These are phyloP conservation scores for Phaedon cochleariae DNA, from an alignment of 2,888 invertebrate species.

Conservation along the genomic window DNA sequence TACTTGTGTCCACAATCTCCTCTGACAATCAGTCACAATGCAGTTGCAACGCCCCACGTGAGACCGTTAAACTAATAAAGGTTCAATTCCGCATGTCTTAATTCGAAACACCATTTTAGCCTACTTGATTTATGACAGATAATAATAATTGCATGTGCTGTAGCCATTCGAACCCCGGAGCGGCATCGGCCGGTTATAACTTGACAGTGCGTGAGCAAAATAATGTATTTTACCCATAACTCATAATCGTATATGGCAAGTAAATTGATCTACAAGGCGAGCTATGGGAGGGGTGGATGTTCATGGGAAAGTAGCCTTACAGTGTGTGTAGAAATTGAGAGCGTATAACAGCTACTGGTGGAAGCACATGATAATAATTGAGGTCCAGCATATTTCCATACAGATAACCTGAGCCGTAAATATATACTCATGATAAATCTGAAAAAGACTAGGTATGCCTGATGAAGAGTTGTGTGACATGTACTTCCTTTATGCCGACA, in stretches of 20 bases:
- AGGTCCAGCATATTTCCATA: no score
- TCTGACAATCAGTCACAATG: neutral
- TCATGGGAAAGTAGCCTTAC: slow-evolving; percentile 3
- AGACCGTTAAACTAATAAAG: slow-evolving; percentile 22
- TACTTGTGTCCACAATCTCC: neutral
- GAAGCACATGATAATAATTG: no score
- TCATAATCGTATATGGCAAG: slow-evolving; percentile 46
- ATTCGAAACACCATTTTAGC: slow-evolving; percentile 56
- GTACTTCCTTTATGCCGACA: no score
- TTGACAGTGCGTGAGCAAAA: slow-evolving; percentile 54
- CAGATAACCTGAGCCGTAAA: no score
- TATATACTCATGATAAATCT: no score
- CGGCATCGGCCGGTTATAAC: slow-evolving; percentile 50
- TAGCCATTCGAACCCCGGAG: slow-evolving; percentile 55
- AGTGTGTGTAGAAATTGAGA: no score
- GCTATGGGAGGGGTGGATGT: slow-evolving; percentile 15
- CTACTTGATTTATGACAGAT: slow-evolving; percentile 54
- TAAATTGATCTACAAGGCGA: slow-evolving; percentile 45
- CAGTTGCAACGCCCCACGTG: slow-evolving; percentile 1
- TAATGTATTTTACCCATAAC: slow-evolving; percentile 53
- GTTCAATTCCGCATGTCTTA: slow-evolving; percentile 49
- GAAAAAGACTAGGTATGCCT: no score
- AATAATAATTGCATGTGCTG: slow-evolving; percentile 59
- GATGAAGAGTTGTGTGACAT: no score
- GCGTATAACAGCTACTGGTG: no score